Evolutionary conservation across 1,140 invertebrate species (phyloP).

Genomic region (Hesperophylax magnus): DNA sequence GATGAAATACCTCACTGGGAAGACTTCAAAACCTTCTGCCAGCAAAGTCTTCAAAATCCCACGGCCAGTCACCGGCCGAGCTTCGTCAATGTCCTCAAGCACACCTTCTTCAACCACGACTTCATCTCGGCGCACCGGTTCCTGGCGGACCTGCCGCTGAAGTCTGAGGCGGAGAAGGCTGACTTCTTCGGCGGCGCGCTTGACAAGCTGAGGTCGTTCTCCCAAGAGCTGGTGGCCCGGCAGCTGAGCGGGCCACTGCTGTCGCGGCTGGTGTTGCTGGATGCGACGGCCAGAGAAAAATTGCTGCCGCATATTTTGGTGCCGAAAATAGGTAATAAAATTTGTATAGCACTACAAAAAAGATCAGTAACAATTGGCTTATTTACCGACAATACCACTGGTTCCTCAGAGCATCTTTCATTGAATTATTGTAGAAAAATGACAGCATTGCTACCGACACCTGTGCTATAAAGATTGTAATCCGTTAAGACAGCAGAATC

Average conservation of each 20-base stretch:
- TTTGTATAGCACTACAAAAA: not conserved
- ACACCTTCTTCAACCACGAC: constrained; percentile 86
- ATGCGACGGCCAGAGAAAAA: constrained; percentile 81
- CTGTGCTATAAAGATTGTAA: no score
- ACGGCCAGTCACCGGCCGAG: constrained; percentile 73
- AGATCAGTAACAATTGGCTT: no score
- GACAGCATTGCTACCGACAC: no score
- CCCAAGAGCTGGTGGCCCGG: constrained; percentile 83
- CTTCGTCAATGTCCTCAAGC: constrained; percentile 75
- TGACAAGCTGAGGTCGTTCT: constrained; percentile 77
- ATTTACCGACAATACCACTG: no score
- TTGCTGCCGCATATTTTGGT: constrained; percentile 78
- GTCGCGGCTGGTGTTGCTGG: constrained; percentile 86
- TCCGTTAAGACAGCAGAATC: no score
- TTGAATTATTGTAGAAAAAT: no score
- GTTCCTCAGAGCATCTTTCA: no score
- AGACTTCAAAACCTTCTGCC: constrained; percentile 80
- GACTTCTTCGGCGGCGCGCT: constrained; percentile 82
- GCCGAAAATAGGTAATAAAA: constrained; percentile 58
- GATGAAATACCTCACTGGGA: constrained; percentile 77
- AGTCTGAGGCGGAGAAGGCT: constrained; percentile 81
- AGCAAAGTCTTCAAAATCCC: constrained; percentile 74
- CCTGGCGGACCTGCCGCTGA: constrained; percentile 84
- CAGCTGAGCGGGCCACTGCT: constrained; percentile 82
- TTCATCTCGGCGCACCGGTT: constrained; percentile 88